Conservation (phyloP, 2,888 invertebrate species). For the Ischnura elegans region DNA sequence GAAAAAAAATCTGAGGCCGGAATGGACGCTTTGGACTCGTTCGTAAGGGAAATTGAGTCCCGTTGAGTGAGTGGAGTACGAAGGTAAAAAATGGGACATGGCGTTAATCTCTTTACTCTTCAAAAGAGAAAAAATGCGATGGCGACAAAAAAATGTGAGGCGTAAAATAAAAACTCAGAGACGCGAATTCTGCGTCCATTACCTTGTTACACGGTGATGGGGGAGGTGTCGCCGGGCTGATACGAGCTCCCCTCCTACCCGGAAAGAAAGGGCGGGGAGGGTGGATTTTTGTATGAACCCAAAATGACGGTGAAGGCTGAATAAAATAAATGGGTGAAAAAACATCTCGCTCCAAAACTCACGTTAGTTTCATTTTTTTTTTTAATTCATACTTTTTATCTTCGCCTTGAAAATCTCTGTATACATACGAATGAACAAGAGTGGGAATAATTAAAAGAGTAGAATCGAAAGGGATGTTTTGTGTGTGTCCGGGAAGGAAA, state of each 20-base stretch:
- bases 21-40: background rate
- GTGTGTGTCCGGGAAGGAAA: background rate
- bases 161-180: background rate
- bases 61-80: background rate
- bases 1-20: background rate
- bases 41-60: background rate
- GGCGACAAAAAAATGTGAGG: background rate
- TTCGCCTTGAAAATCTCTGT: background rate
- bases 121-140: background rate
- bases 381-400: slow-evolving; percentile 4
- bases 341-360: background rate
- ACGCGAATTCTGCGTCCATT: slow-evolving; percentile 45
- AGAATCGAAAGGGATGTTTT: background rate
- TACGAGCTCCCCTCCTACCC: background rate
- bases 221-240: background rate
- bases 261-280: background rate
- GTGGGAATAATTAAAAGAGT: no score
- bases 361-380: no score
- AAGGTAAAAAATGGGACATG: background rate
- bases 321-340: no score
- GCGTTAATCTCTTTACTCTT: background rate
- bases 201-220: background rate
- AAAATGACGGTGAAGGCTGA: background rate
- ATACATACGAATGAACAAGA: no score
- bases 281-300: background rate